These are phyloP conservation scores for Scaptomyza montana DNA, from an alignment of 1,140 invertebrate genomes.

Conservation along the genomic window DNA sequence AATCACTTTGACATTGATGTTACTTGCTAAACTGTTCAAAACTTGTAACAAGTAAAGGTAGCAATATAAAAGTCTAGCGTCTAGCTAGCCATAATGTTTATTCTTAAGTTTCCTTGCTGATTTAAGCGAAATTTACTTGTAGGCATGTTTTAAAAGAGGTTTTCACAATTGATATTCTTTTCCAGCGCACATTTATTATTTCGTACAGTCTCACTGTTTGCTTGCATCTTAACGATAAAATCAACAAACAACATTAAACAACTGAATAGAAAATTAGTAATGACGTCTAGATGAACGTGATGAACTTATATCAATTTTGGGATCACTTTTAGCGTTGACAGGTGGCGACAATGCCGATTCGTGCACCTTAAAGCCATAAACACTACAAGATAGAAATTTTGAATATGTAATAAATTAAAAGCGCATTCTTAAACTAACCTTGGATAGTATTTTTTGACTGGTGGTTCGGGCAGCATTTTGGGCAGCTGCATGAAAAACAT, in stretches of 20 bases:
- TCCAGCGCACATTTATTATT: no score
- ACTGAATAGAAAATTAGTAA: background rate
- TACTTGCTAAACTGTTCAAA: conserved; percentile 23
- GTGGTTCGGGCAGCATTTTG: conserved; percentile 21
- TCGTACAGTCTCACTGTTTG: no score
- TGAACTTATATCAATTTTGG: background rate
- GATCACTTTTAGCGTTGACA: background rate
- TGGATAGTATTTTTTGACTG: conserved; percentile 23
- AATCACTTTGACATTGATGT: conserved; percentile 56
- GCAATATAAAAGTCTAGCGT: no score
- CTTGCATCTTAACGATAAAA: no score
- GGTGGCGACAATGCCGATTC: conserved; percentile 12
- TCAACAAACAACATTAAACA: background rate
- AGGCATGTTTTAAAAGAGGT: no score
- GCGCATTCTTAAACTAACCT: conserved; percentile 8
- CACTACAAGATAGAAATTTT: background rate
- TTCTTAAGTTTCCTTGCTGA: no score
- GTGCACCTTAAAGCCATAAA: conserved; percentile 40
- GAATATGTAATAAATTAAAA: background rate
- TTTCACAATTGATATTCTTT: no score
- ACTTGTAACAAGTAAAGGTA: background rate
- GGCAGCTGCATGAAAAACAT: conserved; percentile 61
- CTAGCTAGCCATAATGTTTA: no score
- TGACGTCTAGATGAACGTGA: background rate
- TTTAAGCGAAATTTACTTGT: no score